These are phyloP conservation scores for Empidonax traillii DNA, from an alignment of 2,113 vertebrate genomes.

Conservation along the genomic window DNA sequence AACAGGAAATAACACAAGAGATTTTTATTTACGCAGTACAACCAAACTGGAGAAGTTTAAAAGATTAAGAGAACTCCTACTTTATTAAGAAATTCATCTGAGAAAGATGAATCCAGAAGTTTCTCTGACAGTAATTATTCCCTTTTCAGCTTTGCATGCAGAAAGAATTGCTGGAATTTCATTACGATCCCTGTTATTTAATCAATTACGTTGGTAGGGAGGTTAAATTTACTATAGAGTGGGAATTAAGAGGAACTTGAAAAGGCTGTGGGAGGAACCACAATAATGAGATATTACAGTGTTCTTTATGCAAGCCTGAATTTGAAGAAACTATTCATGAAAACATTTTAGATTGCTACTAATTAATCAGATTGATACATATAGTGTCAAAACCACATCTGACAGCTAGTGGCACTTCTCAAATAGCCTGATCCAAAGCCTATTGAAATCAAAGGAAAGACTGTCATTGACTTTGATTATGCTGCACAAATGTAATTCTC, in stretches of 20 bases:
- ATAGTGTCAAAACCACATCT: slow-evolving; percentile 46
- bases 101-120: slow-evolving; percentile 35
- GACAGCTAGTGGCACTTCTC: slow-evolving; percentile 44
- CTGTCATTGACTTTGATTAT: slow-evolving; percentile 36
- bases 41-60: neutral
- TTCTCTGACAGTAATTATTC: slow-evolving; percentile 51
- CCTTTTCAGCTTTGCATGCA: slow-evolving; percentile 8
- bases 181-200: slow-evolving; percentile 47
- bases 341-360: slow-evolving; percentile 53
- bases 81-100: neutral
- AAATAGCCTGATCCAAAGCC: slow-evolving; percentile 24
- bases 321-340: slow-evolving; percentile 48
- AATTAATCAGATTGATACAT: slow-evolving; percentile 60
- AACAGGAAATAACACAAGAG: neutral
- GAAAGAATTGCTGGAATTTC: slow-evolving; percentile 49
- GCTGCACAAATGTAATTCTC: slow-evolving; percentile 33
- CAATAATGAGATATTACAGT: neutral
- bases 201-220: slow-evolving; percentile 41
- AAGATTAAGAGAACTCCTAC: neutral
- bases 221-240: slow-evolving; percentile 55
- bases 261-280: slow-evolving; percentile 34
- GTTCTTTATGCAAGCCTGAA: slow-evolving; percentile 14
- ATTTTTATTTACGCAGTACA: neutral
- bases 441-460: slow-evolving; percentile 38
- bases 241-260: slow-evolving; percentile 39